Evolutionary conservation across 1,140 invertebrate species (phyloP), one percentile per base, ranked within the genome.

Genomic region (Melanaphis sacchari): DNA sequence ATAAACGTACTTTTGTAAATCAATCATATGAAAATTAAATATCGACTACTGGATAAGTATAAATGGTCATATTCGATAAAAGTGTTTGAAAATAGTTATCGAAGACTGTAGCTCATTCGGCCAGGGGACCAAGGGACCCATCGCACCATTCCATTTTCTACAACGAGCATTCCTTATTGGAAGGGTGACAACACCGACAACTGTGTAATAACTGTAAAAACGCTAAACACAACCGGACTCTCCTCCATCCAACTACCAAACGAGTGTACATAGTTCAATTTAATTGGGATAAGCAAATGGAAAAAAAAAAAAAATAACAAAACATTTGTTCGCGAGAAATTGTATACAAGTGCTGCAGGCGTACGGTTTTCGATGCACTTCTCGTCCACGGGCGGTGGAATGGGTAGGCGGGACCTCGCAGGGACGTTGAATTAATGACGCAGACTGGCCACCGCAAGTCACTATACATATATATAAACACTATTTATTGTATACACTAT

Each of bases 391-490:
- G 38, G 0, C 26, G 82, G 54, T 4, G 40, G 24, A 11, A 11
- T 31, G 40, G 40, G 2, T 7, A 41, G 26, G 36, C 76, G 41
- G 26, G 84, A 85, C 15, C 11, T 9, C 84, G 41, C 84, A 40
- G 40, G 84, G 26, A 43, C 11, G 18, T 87, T 43, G 84, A 87
- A 87, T 87, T 87, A 87, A 87, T 43, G 84, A 87, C 84, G 40
- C 41, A 31, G 41, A 87, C 84, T 41, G 41, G 84, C 84, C 15
- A 43, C 84, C 41, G 41, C 41, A 18, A 76, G 31, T 21, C 59
- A 1, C 59, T 76, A 31, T 11, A 59, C 7, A 24, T n/a, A 59
- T 59, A 59, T 31, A 59, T 59, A 31, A 8, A 18, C 31, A 18
- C 15, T 76, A 76, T 76, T 76, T 76, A 76, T 76, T n/a, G 59